Evolutionary conservation across 2,888 invertebrate species (phyloP).

Genomic region (Caradrina clavipalpis): DNA sequence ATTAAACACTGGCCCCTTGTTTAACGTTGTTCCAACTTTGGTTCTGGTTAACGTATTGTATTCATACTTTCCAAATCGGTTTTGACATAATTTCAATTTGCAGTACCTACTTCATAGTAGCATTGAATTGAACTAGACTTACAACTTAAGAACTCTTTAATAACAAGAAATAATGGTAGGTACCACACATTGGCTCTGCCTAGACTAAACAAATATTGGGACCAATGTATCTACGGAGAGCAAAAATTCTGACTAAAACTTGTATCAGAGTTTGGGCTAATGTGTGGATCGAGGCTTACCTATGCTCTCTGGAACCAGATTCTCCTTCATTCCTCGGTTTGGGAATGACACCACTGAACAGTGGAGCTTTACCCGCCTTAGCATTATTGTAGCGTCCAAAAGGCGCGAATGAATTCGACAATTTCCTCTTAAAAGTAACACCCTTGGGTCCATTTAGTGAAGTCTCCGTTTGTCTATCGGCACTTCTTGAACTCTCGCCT

Average conservation of each 20-base stretch:
- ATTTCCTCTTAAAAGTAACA: slow-evolving; percentile 78
- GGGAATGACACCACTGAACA: slow-evolving; percentile 83
- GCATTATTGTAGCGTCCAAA: slow-evolving; percentile 80
- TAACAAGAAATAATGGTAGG: too few relatives aligned
- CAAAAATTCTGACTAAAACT: background rate
- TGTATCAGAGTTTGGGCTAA: background rate
- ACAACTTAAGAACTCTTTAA: too few relatives aligned
- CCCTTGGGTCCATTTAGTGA: slow-evolving; percentile 82
- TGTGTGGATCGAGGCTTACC: slow-evolving; percentile 66
- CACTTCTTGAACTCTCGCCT: slow-evolving; percentile 81
- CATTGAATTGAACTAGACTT: too few relatives aligned
- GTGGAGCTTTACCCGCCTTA: slow-evolving; percentile 73
- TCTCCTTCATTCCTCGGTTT: slow-evolving; percentile 80
- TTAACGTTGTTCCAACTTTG: too few relatives aligned
- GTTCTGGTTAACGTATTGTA: too few relatives aligned
- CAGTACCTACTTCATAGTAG: too few relatives aligned
- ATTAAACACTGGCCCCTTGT: too few relatives aligned
- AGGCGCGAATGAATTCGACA: slow-evolving; percentile 81
- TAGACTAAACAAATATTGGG: too few relatives aligned
- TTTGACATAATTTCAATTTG: too few relatives aligned
- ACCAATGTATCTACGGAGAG: background rate
- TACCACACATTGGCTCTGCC: too few relatives aligned
- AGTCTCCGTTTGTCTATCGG: slow-evolving; percentile 82
- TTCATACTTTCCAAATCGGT: too few relatives aligned
- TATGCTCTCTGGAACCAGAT: slow-evolving; percentile 78